phyloP scores from a whole-genome alignment of 2,113 vertebrate species.

The Varanus komodoensis region DNA sequence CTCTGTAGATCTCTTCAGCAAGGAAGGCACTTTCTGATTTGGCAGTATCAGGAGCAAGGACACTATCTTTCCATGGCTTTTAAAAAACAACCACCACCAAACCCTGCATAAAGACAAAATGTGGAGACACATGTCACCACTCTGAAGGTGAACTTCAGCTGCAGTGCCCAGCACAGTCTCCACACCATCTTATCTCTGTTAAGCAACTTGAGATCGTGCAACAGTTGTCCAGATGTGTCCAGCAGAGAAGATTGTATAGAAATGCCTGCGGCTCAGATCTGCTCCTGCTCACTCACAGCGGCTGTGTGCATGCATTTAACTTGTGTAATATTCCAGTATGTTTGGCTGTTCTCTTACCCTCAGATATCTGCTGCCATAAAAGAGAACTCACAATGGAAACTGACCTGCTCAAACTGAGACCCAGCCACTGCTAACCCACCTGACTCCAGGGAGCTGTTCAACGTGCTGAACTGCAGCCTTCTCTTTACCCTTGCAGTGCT shows the following conservation, averaged over 20 bases:
- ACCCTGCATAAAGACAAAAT: constrained; percentile 35
- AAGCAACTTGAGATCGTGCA: constrained; percentile 55
- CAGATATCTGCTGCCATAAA: not conserved
- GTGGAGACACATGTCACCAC: constrained; percentile 57
- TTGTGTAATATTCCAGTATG: not conserved
- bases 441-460: not conserved
- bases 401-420: not conserved
- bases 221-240: constrained; percentile 53
- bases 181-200: constrained; percentile 69
- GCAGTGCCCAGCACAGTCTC: constrained; percentile 59
- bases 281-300: not conserved
- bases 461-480: constrained; percentile 13
- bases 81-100: constrained; percentile 49
- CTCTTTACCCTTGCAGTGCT: not conserved
- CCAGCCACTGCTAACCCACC: too few relatives aligned
- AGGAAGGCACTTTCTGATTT: constrained; percentile 61
- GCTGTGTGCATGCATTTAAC: not conserved
- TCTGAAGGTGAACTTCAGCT: constrained; percentile 72
- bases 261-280: constrained; percentile 51
- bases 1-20: constrained; percentile 63
- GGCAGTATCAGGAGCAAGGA: constrained; percentile 66
- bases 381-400: constrained; percentile 26
- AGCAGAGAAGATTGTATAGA: constrained; percentile 41
- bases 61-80: constrained; percentile 69
- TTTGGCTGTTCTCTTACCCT: constrained; percentile 7